phyloP scores from a whole-genome alignment of 2,888 invertebrate species.

The Tuta absoluta region DNA sequence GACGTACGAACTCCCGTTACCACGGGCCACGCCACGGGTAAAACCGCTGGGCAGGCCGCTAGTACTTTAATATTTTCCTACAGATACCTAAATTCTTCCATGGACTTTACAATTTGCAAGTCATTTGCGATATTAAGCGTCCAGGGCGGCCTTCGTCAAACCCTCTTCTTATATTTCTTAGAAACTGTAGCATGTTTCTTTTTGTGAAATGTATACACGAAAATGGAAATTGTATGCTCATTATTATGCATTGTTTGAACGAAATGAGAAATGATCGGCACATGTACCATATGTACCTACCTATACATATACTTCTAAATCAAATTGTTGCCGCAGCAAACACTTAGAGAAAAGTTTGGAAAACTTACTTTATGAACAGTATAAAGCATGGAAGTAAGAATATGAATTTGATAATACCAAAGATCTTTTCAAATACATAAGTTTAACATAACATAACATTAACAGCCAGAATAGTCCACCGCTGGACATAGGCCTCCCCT shows the following conservation, averaged over 20 bases:
- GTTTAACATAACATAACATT: too few species aligned
- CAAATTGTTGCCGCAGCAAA: too few species aligned
- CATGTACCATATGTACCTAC: neutral
- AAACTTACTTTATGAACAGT: too few species aligned
- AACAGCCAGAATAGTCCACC: too few species aligned
- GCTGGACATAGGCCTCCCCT: too few species aligned
- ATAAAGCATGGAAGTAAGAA: too few species aligned
- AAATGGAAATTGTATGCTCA: neutral
- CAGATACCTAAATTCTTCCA: neutral
- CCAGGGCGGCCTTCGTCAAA: constrained; percentile 15
- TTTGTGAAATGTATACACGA: neutral
- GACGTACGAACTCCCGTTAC: neutral
- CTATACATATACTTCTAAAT: too few species aligned
- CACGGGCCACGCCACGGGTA: too few species aligned
- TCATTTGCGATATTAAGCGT: constrained; percentile 8
- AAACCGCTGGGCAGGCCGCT: too few species aligned
- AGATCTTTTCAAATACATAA: too few species aligned
- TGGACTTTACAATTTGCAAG: neutral
- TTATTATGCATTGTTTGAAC: neutral
- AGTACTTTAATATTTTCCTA: neutral
- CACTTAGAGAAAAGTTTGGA: too few species aligned
- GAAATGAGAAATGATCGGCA: neutral
- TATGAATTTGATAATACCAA: too few species aligned
- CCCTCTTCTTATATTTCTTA: constrained; percentile 5
- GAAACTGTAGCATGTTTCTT: neutral